phyloP scores from a whole-genome alignment of 2,113 vertebrate species.

The Ceyx margarethae region DNA sequence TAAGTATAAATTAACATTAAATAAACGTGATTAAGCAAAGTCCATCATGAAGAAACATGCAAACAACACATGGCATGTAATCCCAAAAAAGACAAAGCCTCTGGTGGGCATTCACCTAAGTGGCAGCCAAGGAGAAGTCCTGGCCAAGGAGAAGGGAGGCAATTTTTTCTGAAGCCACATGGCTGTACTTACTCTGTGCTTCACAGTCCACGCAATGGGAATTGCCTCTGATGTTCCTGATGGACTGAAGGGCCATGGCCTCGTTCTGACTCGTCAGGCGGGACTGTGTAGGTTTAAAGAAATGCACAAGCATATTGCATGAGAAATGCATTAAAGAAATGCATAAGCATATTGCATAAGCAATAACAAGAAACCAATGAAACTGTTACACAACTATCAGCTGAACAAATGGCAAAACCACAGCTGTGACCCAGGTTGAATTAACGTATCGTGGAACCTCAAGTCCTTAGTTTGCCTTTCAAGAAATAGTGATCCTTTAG shows the following conservation, averaged over 20 bases:
- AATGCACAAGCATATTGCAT: not conserved
- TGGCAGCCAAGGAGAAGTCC: not conserved
- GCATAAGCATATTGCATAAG: not conserved
- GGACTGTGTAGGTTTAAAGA: constrained; percentile 74
- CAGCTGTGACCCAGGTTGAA: not conserved
- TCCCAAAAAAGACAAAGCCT: not conserved
- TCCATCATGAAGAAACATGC: not conserved
- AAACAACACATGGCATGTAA: not conserved
- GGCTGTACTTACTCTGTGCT: constrained; percentile 83
- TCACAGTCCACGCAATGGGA: constrained; percentile 94
- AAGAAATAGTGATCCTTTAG: not conserved
- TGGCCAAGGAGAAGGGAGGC: not conserved
- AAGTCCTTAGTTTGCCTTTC: not conserved
- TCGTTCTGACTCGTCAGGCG: constrained; percentile 94
- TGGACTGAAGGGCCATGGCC: constrained; percentile 93
- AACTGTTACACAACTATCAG: not conserved
- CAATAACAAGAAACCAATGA: not conserved
- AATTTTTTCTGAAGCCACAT: not conserved
- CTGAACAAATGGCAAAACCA: rapidly evolving
- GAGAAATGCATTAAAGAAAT: not conserved
- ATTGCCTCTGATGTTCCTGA: constrained; percentile 89
- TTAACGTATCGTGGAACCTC: rapidly evolving
- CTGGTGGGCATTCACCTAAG: not conserved
- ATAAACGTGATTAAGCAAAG: not conserved
- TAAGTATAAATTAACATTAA: not conserved